Base-by-base conservation (phyloP, 2,113 vertebrate genomes). In the Xiphophorus maculatus region DNA sequence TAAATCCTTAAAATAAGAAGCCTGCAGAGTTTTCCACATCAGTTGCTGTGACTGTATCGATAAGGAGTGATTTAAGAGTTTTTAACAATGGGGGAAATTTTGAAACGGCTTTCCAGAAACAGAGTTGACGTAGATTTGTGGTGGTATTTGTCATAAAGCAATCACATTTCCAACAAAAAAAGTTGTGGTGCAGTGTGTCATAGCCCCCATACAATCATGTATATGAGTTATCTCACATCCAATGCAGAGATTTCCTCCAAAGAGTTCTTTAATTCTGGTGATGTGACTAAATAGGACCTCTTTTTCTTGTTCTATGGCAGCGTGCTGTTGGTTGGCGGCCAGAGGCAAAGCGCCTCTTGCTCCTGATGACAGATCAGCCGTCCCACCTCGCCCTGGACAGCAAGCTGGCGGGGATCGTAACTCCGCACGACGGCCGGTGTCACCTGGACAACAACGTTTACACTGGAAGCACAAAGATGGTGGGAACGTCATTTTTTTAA, bases 311-410 rank as follows among this genome's bases (percentile, higher is more conserved):
- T 30, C 17, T 51, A 13, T 6, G 27, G 25, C 84, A 99, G 97
- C 93, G 87, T 85, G 95, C 96, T 14, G 95, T 99, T 82, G 98
- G 97, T 64, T 99, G 98, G 98, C 91, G 98, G 33, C 95, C 96
- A 29, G 96, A 97, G 91, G 97, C 98, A 54, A 99, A 98, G 75
- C 95, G 95, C 69, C 93, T 99, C 61, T 93, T 99, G 81, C 94
- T 99, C 69, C 92, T 99, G 83, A 98, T 99, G 97, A 99, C 98
- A 0, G 98, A 99, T 92, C 96, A 99, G 91, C 96, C 97, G 2
- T 99, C 98, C 82, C 98, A 99, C 89, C 94, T 99, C 64, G 96
- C 98, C 17, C 94, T 99, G 80, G 98, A 99, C 37, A 98, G 98
- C 91, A 96, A 97, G 92, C 89, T 99, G 90, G 97, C 96, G 0